A percentile compares a stretch with the other conserved stretches of the same genome.
phyloP scores from a whole-genome alignment of 2,888 invertebrate species.

The Pyrrhia umbra region DNA sequence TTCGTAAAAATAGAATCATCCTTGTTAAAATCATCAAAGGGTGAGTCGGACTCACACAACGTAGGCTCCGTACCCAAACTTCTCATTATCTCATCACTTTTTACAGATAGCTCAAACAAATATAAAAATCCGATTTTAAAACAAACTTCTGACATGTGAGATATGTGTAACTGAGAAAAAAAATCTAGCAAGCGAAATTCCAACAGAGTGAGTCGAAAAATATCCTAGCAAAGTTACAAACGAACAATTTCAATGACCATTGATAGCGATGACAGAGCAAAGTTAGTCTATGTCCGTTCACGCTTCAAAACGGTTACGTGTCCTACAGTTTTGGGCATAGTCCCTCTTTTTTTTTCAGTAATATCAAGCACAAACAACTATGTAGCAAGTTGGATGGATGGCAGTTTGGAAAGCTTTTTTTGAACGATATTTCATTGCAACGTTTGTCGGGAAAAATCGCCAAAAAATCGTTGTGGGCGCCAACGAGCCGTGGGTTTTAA shows the following conservation, averaged over 20 bases:
- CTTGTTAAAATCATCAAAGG: no score
- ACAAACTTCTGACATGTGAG: no score
- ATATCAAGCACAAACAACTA: constrained; percentile 1
- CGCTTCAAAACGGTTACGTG: not conserved
- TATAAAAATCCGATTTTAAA: no score
- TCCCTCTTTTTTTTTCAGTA: constrained; percentile 25
- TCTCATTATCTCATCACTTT: no score
- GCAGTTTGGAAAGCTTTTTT: constrained; percentile 6
- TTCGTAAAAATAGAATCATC: no score
- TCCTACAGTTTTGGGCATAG: constrained; percentile 6
- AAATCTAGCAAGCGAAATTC: not conserved
- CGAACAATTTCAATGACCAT: constrained; percentile 20
- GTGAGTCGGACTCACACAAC: no score
- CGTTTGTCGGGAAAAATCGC: constrained; percentile 4
- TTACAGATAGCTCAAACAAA: no score
- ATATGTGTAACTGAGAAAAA: not conserved
- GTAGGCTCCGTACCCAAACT: no score
- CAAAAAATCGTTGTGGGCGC: not conserved
- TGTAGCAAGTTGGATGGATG: not conserved
- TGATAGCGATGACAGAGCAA: constrained; percentile 1
- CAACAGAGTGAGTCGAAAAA: not conserved
- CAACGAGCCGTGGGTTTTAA: not conserved
- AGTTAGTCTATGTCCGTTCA: constrained; percentile 21
- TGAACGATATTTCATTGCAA: not conserved
- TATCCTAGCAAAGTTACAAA: not conserved